phyloP scores from a whole-genome alignment of 64 coral and sea anemone genomes.

The Montipora sp. region DNA sequence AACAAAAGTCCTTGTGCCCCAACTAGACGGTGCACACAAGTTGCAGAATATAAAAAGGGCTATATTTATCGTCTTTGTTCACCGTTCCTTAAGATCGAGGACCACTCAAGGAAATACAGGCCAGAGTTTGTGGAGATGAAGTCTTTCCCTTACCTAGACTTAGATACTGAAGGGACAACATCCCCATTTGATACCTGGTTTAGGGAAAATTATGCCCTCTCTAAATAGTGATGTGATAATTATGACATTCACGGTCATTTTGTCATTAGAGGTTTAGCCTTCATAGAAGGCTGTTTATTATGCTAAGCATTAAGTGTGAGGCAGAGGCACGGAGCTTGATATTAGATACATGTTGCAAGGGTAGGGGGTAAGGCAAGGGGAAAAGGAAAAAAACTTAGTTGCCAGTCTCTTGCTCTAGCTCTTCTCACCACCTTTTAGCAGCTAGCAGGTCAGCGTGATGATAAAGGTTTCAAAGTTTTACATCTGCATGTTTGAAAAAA shows the following conservation, averaged over 20 bases:
- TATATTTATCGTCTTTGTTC: background rate
- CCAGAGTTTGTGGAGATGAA: constrained; percentile 26
- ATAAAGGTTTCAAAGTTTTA: background rate
- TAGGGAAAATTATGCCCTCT: background rate
- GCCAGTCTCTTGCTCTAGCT: no score
- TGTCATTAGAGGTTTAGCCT: background rate
- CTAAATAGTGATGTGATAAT: background rate
- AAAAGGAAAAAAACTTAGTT: no score
- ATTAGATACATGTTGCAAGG: no score
- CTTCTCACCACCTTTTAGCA: no score
- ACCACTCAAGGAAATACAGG: constrained; percentile 31
- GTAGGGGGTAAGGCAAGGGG: no score
- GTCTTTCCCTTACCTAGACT: constrained; percentile 25
- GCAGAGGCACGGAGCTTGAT: no score
- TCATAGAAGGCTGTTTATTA: no score
- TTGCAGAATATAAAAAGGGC: background rate
- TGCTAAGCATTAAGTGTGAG: no score
- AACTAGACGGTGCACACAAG: background rate
- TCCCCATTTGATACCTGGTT: constrained; percentile 14
- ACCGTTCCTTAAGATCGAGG: constrained; percentile 13
- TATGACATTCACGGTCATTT: background rate
- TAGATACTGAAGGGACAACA: constrained; percentile 25
- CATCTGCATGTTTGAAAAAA: background rate
- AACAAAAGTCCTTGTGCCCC: background rate
- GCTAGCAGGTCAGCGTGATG: background rate